phyloP scores from a whole-genome alignment of 2,888 invertebrate genomes.

The Lepeophtheirus nordmannii region DNA sequence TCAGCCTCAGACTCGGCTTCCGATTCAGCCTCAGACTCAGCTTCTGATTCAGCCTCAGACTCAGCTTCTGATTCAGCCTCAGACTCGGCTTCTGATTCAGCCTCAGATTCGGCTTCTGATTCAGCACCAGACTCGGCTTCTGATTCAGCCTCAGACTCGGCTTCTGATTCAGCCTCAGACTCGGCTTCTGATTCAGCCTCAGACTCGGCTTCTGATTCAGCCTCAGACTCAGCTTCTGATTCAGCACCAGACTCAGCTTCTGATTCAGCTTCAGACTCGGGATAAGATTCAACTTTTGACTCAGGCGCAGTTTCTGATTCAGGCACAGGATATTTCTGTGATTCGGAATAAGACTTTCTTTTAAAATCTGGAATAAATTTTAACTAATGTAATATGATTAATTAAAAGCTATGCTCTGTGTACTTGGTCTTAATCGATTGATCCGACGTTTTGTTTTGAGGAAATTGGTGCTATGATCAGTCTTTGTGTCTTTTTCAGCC shows the following conservation, averaged over 20 bases:
- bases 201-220: not conserved
- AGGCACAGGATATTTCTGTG: not conserved
- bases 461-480: not conserved
- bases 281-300: not conserved
- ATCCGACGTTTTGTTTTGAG: not conserved
- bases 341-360: not conserved
- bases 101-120: not conserved
- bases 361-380: not conserved
- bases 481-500: not conserved
- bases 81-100: not conserved
- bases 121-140: not conserved
- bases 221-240: not conserved
- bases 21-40: too few relatives aligned
- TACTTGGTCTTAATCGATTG: not conserved
- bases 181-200: conserved; percentile 5
- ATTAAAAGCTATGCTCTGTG: not conserved
- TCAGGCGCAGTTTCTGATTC: not conserved
- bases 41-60: too few relatives aligned
- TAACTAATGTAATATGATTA: not conserved
- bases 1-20: too few relatives aligned
- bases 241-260: conserved; percentile 3
- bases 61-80: too few relatives aligned
- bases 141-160: not conserved
- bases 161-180: conserved; percentile 2
- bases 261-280: conserved; percentile 2